Base-by-base conservation (phyloP, 2,888 invertebrate genomes). In the Trichacis sp. region DNA sequence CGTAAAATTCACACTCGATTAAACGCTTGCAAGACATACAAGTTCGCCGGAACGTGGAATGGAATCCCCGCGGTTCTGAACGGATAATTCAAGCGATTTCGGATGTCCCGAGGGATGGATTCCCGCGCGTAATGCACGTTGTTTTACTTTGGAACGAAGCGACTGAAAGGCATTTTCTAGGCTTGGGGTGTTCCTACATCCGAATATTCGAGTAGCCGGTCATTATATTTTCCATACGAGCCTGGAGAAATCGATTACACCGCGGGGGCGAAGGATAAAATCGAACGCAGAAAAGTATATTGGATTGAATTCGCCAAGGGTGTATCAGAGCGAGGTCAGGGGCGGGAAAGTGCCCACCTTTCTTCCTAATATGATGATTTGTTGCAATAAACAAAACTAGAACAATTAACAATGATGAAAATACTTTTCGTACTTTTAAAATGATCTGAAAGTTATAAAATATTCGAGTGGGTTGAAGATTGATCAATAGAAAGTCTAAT, bases 71-170 rank as follows among this genome's bases (percentile, higher is more conserved):
- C 29, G 58, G 58, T 49, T 62, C 18, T 56, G 43, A 33, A 40
- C 43, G 52, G 52, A 55, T 60, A 64, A 64, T 64, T 64, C 64
- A 55, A 64, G 59, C 64, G 64, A 64, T 64, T 47, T 48, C 52
- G 54, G 24, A 49, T 36, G 55, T 64, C 59, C 59, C 52, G 17
- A 38, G 59, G 55, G 64, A 60, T 52, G 49, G 52, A 60, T 60
- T 56, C 52, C 51, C 49, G 59, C 56, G 60, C 43, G 48, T n/a
- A 51, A 51, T 64, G 52, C 56, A 60, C 50, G 50, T 62, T 66
- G 69, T 71, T 71, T n/a, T 68, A 71, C 69, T 69, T 68, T 57
- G 61, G 68, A 68, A 49, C 65, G 65, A 45, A 15, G 51, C 51
- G 51, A 61, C 59, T 69, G 68, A 71, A 71, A 69, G 62, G 64